Evolutionary conservation across 2,797 vertebrate species (phyloP).

Genomic region (Eospalax fontanierii): DNA sequence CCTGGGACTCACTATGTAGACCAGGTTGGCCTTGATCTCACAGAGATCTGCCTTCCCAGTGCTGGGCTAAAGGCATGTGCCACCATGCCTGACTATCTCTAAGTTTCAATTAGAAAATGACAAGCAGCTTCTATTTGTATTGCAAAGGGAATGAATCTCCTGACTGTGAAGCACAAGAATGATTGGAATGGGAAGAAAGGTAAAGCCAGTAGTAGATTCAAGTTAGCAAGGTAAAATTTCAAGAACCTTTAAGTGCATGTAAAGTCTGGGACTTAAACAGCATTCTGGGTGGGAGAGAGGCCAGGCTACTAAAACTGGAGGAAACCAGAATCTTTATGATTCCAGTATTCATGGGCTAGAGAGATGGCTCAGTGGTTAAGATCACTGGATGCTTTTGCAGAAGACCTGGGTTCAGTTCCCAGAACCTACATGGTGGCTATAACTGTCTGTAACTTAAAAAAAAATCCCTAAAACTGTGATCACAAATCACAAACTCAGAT

Average conservation of each 20-base stretch:
- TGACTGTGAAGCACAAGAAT: background rate
- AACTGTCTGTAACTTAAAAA: background rate
- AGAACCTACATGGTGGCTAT: too few species aligned
- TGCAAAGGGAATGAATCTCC: background rate
- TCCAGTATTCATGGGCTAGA: background rate
- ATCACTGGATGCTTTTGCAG: too few species aligned
- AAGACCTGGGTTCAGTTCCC: too few species aligned
- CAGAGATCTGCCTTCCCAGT: too few species aligned
- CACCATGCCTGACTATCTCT: too few species aligned
- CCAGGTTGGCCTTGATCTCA: too few species aligned
- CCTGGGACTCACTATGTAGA: too few species aligned
- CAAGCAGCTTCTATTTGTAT: background rate
- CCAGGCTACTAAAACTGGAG: background rate
- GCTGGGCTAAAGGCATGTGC: too few species aligned
- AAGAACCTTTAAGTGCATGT: background rate
- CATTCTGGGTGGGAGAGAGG: background rate
- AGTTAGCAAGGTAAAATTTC: background rate
- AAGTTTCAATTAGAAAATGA: background rate
- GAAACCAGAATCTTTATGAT: background rate
- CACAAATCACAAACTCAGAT: background rate
- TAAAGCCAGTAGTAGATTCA: background rate
- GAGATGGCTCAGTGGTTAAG: too few species aligned
- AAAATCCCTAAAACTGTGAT: constrained; percentile 5
- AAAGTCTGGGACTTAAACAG: background rate
- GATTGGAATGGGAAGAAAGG: background rate